Base-by-base conservation (phyloP, 1,140 invertebrate genomes). In the Sarcophaga bullata region DNA sequence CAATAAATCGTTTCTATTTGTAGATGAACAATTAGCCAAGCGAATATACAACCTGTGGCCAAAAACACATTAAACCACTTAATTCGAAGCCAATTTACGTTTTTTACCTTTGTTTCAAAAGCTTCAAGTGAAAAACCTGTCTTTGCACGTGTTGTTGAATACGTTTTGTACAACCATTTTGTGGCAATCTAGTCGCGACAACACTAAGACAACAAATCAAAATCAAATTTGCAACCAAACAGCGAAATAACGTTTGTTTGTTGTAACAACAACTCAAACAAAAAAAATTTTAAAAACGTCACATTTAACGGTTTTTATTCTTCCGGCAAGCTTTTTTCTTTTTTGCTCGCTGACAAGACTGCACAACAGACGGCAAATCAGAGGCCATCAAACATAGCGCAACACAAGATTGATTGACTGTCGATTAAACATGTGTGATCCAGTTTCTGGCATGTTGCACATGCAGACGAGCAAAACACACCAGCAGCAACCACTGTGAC, bases 41-140 rank as follows among this genome's bases (percentile, higher is more conserved):
- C 17, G 19, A 78, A 78, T 78, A 50, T 52, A 50, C 75, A 78
- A 78, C 75, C 75, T 78, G 75, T 78, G 75, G 75, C 75, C 52
- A 50, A 17, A 78, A 78, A 78, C 75, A 78, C 75, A 78, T 78
- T 78, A 78, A 50, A 68, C 62, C 62, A 68, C 62, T 68, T 68
- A 68, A 68, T 68, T 19, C 62, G 7, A 68, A 25, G 62, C 7
- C 17, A 68, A 68, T 68, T 13, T 11, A 3, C n/a, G 54, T 58
- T 58, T 13, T n/a, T 58, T 7, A 58, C 15, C 13, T 13, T 58
- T 58, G 15, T 13, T 58, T 58, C 25, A 37, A 37, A 37, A 37
- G 1, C 25, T 68, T n/a, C n/a, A n/a, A n/a, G n/a, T n/a, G n/a
- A 19, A 9, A 68, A 68, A 25, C n/a, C 17, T 68, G 62, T n/a